A percentile compares a stretch with the other conserved stretches of the same genome.
phyloP scores from a whole-genome alignment of 2,797 vertebrate species.

The Phaenicophaeus curvirostris region DNA sequence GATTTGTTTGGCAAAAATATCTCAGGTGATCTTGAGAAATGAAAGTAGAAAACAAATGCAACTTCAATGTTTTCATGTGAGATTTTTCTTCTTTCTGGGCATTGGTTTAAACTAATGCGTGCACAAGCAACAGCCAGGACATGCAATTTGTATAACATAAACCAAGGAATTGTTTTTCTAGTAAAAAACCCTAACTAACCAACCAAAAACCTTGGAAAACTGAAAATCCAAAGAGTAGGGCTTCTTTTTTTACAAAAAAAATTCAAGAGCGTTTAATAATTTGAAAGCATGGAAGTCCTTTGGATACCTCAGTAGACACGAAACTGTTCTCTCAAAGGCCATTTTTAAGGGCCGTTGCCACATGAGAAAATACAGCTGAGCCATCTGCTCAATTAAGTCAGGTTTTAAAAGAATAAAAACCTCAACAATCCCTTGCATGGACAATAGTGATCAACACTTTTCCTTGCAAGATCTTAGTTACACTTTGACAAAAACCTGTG shows the following conservation, averaged over 20 bases:
- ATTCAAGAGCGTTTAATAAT: background rate
- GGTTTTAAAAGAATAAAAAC: background rate
- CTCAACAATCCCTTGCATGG: background rate
- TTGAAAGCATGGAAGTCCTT: background rate
- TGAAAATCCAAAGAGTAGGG: background rate
- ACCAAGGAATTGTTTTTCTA: background rate
- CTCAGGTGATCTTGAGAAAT: background rate
- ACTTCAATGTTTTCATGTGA: background rate
- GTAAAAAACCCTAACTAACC: background rate
- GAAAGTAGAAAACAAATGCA: background rate
- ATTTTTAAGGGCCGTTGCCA: background rate
- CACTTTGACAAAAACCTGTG: background rate
- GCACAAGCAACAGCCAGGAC: background rate
- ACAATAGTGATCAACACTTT: background rate
- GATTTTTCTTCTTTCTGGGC: background rate
- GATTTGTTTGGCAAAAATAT: background rate
- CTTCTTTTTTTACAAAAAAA: background rate
- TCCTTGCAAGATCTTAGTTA: background rate
- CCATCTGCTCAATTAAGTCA: background rate
- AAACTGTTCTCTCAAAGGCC: background rate
- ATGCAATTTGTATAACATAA: background rate
- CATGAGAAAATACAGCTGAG: background rate
- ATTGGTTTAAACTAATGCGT: background rate
- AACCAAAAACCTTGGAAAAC: background rate
- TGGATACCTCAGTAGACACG: background rate